Evolutionary conservation across 2,888 invertebrate genomes (phyloP).

Genomic region (Pammene fasciana): DNA sequence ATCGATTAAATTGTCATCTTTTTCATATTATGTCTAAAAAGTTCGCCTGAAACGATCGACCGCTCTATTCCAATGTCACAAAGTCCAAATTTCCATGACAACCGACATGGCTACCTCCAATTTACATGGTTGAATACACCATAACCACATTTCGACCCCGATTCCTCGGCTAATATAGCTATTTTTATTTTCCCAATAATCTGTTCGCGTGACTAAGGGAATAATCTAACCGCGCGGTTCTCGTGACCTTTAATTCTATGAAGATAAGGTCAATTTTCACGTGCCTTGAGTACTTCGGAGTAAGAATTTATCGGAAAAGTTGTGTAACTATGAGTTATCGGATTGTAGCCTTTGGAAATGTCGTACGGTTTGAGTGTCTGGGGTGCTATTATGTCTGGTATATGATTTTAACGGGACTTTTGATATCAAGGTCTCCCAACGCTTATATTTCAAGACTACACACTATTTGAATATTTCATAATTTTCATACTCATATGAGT

Average conservation of each 20-base stretch:
- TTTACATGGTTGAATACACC: constrained; percentile 57
- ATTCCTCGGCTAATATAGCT: constrained; percentile 67
- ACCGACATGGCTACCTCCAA: constrained; percentile 8
- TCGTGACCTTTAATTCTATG: constrained; percentile 46
- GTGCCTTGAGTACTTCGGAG: constrained; percentile 37
- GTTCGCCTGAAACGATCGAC: constrained; percentile 1
- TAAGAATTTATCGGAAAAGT: constrained; percentile 54
- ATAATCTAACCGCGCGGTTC: constrained; percentile 46
- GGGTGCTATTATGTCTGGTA: neutral
- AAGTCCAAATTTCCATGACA: constrained; percentile 21
- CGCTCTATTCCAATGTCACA: constrained; percentile 8
- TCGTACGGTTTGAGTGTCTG: constrained; percentile 60
- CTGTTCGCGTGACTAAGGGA: constrained; percentile 61
- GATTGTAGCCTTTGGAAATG: constrained; percentile 57
- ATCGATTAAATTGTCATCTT: constrained; percentile 6
- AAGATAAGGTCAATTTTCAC: constrained; percentile 48
- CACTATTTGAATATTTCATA: neutral
- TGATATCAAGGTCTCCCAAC: neutral
- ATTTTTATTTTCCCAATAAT: constrained; percentile 65
- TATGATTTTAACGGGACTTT: constrained; percentile 4
- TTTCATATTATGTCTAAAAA: constrained; percentile 4
- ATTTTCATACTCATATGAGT: too few species aligned
- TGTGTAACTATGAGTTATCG: constrained; percentile 43
- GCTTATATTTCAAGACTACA: neutral
- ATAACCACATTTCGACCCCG: constrained; percentile 58